Evolutionary conservation across 2,888 invertebrate genomes (phyloP).

Genomic region (Plemyria rubiginata): DNA sequence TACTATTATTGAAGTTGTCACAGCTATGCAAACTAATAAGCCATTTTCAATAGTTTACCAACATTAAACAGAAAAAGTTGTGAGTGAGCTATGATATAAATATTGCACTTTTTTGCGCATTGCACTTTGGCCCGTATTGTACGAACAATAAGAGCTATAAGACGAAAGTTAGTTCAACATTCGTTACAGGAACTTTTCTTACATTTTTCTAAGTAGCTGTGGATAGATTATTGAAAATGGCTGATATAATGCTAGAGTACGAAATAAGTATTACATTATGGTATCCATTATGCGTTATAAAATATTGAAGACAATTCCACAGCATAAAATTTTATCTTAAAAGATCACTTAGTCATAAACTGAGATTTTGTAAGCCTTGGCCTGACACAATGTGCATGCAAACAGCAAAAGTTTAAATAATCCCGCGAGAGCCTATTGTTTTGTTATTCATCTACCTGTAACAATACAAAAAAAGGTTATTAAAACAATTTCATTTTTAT

Average conservation of each 20-base stretch:
- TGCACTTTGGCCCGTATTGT: slow-evolving; percentile 2
- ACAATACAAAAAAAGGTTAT: slow-evolving; percentile 38
- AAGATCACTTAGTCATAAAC: slow-evolving; percentile 29
- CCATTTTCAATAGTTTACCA: slow-evolving; percentile 11
- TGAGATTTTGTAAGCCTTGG: slow-evolving; percentile 51
- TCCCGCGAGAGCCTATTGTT: slow-evolving; percentile 44
- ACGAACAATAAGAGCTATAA: not conserved
- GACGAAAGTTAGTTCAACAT: not conserved
- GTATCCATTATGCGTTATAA: slow-evolving; percentile 31
- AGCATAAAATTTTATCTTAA: slow-evolving; percentile 30
- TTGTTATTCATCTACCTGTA: slow-evolving; percentile 66
- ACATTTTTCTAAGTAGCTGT: not conserved
- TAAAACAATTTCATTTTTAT: too few species aligned
- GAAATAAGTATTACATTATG: slow-evolving; percentile 21
- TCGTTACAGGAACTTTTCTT: not conserved
- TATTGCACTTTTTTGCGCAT: not conserved
- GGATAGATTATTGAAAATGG: slow-evolving; percentile 18
- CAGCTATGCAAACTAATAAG: not conserved
- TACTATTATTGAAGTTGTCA: slow-evolving; percentile 9
- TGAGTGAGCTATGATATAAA: not conserved
- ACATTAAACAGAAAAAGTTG: not conserved
- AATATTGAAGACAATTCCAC: slow-evolving; percentile 36
- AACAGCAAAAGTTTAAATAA: slow-evolving; percentile 40
- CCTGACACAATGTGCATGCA: slow-evolving; percentile 36
- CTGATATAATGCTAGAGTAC: slow-evolving; percentile 5